Evolutionary conservation across 2,113 vertebrate genomes (phyloP), one percentile per base, ranked within the genome.

Genomic region (Gopherus flavomarginatus): DNA sequence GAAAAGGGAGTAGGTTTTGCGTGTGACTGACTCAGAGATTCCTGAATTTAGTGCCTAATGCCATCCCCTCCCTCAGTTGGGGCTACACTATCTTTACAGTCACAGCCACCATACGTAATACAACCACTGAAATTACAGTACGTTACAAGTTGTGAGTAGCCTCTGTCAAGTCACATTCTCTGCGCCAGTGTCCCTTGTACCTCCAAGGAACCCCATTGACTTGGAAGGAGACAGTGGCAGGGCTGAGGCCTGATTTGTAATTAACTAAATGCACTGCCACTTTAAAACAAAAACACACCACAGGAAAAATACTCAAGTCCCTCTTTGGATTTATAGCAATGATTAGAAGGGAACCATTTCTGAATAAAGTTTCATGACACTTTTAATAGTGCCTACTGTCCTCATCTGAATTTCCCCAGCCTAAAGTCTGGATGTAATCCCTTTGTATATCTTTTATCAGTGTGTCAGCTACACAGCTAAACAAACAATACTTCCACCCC

Each of bases 1-100:
- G 95, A 10, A 29, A 81, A 95, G 97, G 97, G 97, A 95, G 97
- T 97, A 95, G 97, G 90, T 97, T 75, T 96, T 91, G 81, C 54
- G 0, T 88, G 93, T 91, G 94, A 88, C 97, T 98, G 97, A 98
- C 97, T 98, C 97, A 98, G 97, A 97, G 94, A 95, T 97, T 97
- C 97, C 96, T 97, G 93, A 95, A 92, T 62, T 3, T 22, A 47
- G 95, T 85, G 83, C 54, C 90, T 91, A 95, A 27, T 95, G 92
- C 90, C 69, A 0, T 95, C 95, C 81, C 90, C 82, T 90, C 13
- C 94, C 80, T 38, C 88, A 94, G 85, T 4, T 87, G 83, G 90
- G 91, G 49, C 65, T 81, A 81, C 81, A 79, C 11, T 65, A 27
- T 26, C 21, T 42, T 65, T 83, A 65, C 62, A 50, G 83, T 50